These are phyloP conservation scores for Meliscaeva auricollis DNA, from an alignment of 2,888 invertebrate species.

Conservation along the genomic window DNA sequence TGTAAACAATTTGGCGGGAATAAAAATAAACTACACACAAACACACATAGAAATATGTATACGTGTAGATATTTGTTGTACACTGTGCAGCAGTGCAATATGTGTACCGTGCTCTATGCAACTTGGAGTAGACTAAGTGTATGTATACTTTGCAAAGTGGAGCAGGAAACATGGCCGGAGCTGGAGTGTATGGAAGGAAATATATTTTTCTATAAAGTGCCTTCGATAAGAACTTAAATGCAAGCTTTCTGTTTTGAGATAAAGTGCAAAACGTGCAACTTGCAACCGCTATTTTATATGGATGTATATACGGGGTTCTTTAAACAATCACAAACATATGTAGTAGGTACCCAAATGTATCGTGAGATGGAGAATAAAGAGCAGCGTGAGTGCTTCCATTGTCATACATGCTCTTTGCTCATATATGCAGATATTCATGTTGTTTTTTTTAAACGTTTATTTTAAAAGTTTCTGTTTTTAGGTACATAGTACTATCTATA, in stretches of 20 bases:
- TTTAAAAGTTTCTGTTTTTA: background rate
- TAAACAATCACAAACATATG: constrained; percentile 16
- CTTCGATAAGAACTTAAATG: constrained; percentile 48
- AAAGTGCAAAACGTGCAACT: constrained; percentile 47
- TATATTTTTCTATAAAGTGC: constrained; percentile 54
- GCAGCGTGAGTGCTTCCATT: background rate
- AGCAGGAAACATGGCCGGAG: constrained; percentile 64
- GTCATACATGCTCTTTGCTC: too few relatives aligned
- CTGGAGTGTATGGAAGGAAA: constrained; percentile 34
- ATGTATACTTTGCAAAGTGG: constrained; percentile 55
- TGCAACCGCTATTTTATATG: constrained; percentile 17
- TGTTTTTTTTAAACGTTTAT: background rate
- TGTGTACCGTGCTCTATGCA: constrained; percentile 5
- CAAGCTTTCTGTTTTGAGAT: constrained; percentile 45
- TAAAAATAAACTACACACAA: constrained; percentile 51
- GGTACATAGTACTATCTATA: too few relatives aligned
- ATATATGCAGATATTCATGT: too few relatives aligned
- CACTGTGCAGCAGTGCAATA: background rate
- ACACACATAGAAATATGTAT: background rate
- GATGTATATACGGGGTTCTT: background rate
- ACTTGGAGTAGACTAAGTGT: constrained; percentile 34
- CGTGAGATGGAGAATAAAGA: background rate
- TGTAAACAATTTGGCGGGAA: constrained; percentile 71
- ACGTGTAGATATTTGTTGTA: background rate
- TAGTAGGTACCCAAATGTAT: background rate